A percentile compares a stretch with the other conserved stretches of the same genome.
These are phyloP conservation scores for Diprion similis DNA, from an alignment of 1,140 invertebrate genomes.

Conservation along the genomic window DNA sequence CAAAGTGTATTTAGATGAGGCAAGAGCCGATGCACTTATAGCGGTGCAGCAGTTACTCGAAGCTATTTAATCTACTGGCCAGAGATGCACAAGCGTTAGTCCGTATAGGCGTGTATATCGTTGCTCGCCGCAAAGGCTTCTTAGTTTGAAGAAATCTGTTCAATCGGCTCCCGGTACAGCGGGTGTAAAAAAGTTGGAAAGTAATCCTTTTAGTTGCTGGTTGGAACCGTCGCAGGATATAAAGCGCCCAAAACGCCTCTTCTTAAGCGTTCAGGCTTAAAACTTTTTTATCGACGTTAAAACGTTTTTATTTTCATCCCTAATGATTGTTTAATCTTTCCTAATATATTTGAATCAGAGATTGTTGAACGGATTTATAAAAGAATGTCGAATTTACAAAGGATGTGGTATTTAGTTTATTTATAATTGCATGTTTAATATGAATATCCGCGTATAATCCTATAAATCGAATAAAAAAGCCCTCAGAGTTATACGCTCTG, in stretches of 20 bases:
- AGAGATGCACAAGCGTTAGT: neutral
- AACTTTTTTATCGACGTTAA: too few relatives aligned
- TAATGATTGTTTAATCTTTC: too few relatives aligned
- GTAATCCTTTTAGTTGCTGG: constrained; percentile 50
- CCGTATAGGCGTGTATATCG: neutral
- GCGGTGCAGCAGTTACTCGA: neutral
- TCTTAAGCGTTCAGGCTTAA: too few relatives aligned
- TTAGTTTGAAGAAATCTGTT: constrained; percentile 1
- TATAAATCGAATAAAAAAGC: too few relatives aligned
- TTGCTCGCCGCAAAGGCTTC: neutral
- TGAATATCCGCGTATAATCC: too few relatives aligned
- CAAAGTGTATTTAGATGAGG: constrained; percentile 7
- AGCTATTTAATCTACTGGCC: neutral
- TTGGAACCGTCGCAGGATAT: neutral
- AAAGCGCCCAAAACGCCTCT: neutral
- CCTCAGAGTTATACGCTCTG: too few relatives aligned
- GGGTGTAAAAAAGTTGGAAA: constrained; percentile 39
- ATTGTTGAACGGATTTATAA: too few relatives aligned
- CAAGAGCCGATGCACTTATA: neutral
- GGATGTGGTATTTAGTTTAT: too few relatives aligned
- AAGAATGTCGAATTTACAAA: too few relatives aligned
- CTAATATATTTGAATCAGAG: too few relatives aligned
- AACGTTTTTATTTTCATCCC: too few relatives aligned
- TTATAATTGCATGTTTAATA: too few relatives aligned
- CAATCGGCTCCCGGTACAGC: constrained; percentile 9